phyloP scores from a whole-genome alignment of 2,113 vertebrate species.

The Leuciscus idus region DNA sequence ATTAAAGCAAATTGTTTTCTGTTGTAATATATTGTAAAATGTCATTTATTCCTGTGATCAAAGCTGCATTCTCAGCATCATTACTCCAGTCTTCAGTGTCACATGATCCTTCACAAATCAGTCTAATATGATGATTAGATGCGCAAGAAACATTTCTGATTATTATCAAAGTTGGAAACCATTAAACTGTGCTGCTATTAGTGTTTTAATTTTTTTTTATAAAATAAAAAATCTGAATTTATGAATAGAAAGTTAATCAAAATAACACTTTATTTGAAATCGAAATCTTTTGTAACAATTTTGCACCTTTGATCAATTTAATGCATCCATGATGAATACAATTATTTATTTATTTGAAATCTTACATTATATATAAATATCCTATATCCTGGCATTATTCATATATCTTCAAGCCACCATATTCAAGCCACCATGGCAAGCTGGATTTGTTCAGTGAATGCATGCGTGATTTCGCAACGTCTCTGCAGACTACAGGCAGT shows the following conservation, averaged over 20 bases:
- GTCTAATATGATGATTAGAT: background rate
- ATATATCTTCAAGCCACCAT: too few relatives aligned
- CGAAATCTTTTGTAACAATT: background rate
- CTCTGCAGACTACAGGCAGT: background rate
- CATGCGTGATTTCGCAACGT: background rate
- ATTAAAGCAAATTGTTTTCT: background rate
- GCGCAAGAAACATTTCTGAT: background rate
- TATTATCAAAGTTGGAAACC: background rate
- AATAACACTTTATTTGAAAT: background rate
- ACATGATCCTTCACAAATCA: background rate
- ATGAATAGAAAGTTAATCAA: background rate
- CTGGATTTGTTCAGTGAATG: background rate
- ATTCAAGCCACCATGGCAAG: background rate
- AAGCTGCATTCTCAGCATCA: background rate
- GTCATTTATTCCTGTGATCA: background rate
- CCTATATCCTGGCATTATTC: too few relatives aligned
- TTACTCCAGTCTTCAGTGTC: background rate
- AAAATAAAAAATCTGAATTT: too few relatives aligned
- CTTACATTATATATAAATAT: too few relatives aligned
- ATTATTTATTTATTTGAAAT: too few relatives aligned
- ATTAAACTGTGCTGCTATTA: background rate
- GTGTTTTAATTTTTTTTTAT: background rate
- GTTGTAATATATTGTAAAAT: background rate
- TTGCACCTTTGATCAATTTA: background rate
- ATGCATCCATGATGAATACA: background rate